These are phyloP conservation scores for Pomacea maculata DNA, from an alignment of 1,140 invertebrate genomes.

Conservation along the genomic window DNA sequence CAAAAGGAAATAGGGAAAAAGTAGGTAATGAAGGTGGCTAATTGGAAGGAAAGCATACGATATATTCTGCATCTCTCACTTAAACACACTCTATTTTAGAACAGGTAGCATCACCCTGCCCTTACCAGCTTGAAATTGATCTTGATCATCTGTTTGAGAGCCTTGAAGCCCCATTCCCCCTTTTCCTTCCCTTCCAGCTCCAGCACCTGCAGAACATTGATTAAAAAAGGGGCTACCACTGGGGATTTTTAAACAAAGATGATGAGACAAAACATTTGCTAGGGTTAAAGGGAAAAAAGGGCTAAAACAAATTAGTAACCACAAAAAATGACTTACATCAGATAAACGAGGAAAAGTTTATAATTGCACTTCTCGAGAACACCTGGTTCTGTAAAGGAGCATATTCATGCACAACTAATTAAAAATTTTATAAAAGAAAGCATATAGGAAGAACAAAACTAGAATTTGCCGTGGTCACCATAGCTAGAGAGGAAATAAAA, in stretches of 20 bases:
- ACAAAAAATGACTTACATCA: background rate
- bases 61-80: background rate
- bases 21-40: background rate
- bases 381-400: too few species aligned
- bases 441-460: too few species aligned
- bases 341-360: background rate
- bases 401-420: too few species aligned
- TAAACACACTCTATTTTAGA: background rate
- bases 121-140: constrained; percentile 97
- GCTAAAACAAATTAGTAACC: background rate
- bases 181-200: constrained; percentile 97
- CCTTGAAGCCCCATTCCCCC: constrained; percentile 99
- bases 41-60: background rate
- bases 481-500: too few species aligned
- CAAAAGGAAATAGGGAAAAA: background rate
- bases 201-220: constrained; percentile 72
- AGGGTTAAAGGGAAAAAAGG: background rate
- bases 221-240: too few species aligned
- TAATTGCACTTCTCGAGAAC: too few species aligned
- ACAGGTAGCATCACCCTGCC: background rate
- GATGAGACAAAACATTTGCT: background rate
- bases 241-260: background rate
- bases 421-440: too few species aligned
- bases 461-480: too few species aligned
- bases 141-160: constrained; percentile 99